Percentiles rank a stretch among this genome's conserved stretches.
These are phyloP conservation scores for Calidris pygmaea DNA, from an alignment of 2,113 vertebrate species.

Conservation along the genomic window DNA sequence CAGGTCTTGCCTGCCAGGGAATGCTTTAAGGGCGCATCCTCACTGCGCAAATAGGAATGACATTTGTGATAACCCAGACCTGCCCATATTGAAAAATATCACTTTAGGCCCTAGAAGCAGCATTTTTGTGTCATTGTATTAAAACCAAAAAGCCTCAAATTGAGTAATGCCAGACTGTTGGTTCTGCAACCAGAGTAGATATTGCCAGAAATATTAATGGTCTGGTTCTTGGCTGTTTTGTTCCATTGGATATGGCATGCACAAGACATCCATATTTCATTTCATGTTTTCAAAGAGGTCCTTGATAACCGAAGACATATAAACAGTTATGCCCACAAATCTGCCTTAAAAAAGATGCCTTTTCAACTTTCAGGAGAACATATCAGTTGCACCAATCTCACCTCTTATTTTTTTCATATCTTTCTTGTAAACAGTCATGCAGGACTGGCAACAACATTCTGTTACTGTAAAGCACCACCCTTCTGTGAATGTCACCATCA, in stretches of 20 bases:
- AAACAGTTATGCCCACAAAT: not conserved
- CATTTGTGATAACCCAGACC: not conserved
- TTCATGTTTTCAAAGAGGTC: not conserved
- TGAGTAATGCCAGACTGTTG: slow-evolving; percentile 7
- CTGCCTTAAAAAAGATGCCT: not conserved
- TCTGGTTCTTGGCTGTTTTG: slow-evolving; percentile 19
- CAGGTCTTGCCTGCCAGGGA: not conserved
- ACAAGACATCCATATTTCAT: not conserved
- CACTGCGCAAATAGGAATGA: not conserved
- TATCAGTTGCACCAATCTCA: not conserved
- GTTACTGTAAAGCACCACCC: not conserved
- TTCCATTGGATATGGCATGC: not conserved
- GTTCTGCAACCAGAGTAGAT: slow-evolving; percentile 30
- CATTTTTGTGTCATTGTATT: slow-evolving; percentile 16
- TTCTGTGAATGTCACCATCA: not conserved
- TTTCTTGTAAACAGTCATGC: not conserved
- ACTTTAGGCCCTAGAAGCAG: not conserved
- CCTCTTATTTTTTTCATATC: not conserved
- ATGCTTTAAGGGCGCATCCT: not conserved
- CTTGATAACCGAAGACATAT: not conserved
- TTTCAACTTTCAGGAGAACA: not conserved
- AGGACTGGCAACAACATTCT: not conserved
- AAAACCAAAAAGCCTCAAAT: not conserved
- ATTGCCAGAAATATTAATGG: not conserved
- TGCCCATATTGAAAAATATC: not conserved